Percentiles rank a stretch among this genome's conserved stretches.
These are phyloP conservation scores for Caenorhabditis sp. DNA, from an alignment of 2,888 invertebrate genomes.

Conservation along the genomic window DNA sequence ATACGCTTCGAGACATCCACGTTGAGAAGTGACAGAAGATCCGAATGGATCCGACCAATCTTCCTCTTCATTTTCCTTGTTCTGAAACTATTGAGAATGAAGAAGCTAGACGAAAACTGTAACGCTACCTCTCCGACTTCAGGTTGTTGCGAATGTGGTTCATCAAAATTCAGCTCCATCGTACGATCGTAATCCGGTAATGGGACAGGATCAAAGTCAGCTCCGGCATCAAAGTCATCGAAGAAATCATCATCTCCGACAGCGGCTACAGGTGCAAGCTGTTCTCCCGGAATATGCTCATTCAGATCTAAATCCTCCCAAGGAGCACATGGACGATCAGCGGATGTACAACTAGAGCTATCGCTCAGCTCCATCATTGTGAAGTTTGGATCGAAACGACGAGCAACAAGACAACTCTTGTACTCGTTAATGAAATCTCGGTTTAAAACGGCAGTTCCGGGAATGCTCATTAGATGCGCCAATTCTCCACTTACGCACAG, in stretches of 20 bases:
- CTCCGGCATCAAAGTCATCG: constrained; percentile 12
- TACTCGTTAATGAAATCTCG: constrained; percentile 8
- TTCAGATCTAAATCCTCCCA: constrained; percentile 56
- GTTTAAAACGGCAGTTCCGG: constrained; percentile 18
- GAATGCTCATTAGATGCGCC: constrained; percentile 22
- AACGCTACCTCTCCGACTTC: neutral
- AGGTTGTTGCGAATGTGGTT: neutral
- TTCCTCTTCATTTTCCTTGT: constrained; percentile 55
- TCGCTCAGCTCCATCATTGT: constrained; percentile 35
- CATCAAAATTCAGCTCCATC: neutral
- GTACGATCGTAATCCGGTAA: neutral
- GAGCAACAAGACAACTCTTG: neutral
- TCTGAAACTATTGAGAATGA: constrained; percentile 25
- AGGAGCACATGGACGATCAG: constrained; percentile 21
- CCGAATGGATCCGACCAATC: constrained; percentile 51
- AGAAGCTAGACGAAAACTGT: neutral
- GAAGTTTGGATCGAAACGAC: constrained; percentile 33
- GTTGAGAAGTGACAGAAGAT: constrained; percentile 10
- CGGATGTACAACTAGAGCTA: constrained; percentile 12
- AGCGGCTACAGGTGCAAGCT: neutral
- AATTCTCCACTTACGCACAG: constrained; percentile 45
- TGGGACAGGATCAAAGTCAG: neutral
- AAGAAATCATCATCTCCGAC: constrained; percentile 18
- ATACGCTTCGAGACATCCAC: constrained; percentile 52
- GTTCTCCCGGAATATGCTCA: constrained; percentile 27